A percentile compares a stretch with the other conserved stretches of the same genome.
phyloP scores from a whole-genome alignment of 2,113 vertebrate species.

The Etia nguti region DNA sequence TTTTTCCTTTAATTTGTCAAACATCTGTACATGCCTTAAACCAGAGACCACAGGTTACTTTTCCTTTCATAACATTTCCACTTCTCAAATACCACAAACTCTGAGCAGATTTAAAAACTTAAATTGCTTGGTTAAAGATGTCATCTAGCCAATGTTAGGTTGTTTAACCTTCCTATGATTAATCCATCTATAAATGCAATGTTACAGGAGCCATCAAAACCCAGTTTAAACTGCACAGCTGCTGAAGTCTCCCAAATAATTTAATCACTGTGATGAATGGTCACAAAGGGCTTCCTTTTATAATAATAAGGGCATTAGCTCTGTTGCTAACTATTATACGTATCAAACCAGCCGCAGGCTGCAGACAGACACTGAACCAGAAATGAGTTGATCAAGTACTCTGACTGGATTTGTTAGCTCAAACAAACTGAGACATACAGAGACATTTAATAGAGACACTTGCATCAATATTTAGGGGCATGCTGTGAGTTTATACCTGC shows the following conservation, averaged over 20 bases:
- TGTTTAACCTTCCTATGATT: not conserved
- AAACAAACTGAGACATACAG: not conserved
- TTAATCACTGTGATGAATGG: not conserved
- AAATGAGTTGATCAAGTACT: not conserved
- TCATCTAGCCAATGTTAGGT: not conserved
- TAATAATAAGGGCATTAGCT: not conserved
- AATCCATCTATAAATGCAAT: conserved; percentile 26
- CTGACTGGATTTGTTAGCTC: not conserved
- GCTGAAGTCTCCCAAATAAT: not conserved
- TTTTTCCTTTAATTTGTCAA: not conserved
- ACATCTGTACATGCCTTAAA: not conserved
- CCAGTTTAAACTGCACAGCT: not conserved
- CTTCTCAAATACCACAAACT: not conserved
- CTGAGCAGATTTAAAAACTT: not conserved
- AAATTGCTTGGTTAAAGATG: not conserved
- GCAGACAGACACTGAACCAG: not conserved
- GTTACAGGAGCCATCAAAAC: not conserved
- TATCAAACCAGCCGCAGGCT: not conserved
- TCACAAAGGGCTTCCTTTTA: not conserved
- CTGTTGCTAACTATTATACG: not conserved
- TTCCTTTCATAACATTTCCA: not conserved
- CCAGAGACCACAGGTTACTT: not conserved
- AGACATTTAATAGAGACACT: not conserved
- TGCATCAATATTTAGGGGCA: not conserved
- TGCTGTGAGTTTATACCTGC: conserved; percentile 70